phyloP scores from a whole-genome alignment of 2,113 vertebrate genomes.

The Grammomys surdaster region DNA sequence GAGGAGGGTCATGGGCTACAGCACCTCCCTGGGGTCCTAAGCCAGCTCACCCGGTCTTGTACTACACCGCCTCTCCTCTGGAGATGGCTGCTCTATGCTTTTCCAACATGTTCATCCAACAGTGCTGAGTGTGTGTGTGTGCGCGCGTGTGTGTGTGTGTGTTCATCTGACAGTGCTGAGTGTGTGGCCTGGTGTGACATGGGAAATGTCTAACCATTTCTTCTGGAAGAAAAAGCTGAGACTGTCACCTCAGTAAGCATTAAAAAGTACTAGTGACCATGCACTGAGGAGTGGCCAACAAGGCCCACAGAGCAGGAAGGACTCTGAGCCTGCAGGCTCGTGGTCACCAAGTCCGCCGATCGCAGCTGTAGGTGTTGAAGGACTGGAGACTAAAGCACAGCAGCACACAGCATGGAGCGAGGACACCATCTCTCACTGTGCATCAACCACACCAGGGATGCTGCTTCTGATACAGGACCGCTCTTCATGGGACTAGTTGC shows the following conservation, averaged over 20 bases:
- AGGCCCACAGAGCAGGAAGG: not conserved
- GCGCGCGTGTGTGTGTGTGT: too few relatives aligned
- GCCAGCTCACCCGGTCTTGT: not conserved
- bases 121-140: too few relatives aligned
- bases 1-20: not conserved
- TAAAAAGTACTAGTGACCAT: not conserved
- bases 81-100: too few relatives aligned
- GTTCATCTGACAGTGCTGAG: too few relatives aligned
- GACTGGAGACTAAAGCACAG: not conserved
- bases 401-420: not conserved
- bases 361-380: not conserved
- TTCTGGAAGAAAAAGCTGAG: not conserved
- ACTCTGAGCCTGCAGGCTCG: not conserved
- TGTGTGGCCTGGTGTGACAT: not conserved
- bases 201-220: not conserved
- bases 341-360: not conserved
- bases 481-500: rapidly evolving
- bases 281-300: not conserved
- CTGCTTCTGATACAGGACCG: not conserved
- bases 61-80: not conserved
- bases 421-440: not conserved
- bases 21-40: not conserved
- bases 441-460: too few relatives aligned
- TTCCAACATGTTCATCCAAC: too few relatives aligned
- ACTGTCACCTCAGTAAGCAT: not conserved